Conservation (phyloP, 64 coral and sea anemone genomes). For the Montipora cactus region DNA sequence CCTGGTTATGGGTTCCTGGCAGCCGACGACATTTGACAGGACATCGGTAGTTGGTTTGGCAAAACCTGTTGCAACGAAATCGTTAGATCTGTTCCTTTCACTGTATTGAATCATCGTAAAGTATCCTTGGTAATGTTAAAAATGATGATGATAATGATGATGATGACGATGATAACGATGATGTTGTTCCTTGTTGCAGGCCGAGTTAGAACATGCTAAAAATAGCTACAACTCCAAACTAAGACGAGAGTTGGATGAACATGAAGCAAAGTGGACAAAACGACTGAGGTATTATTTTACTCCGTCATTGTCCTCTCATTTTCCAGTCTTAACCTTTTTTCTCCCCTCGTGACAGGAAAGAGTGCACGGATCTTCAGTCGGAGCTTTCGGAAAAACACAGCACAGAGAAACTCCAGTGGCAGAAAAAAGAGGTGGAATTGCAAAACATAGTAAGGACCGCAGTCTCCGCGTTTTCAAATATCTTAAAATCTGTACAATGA, state of each 20-base stretch:
- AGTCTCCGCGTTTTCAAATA: too few relatives aligned
- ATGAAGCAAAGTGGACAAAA: constrained; percentile 74
- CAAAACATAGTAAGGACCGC: constrained; percentile 57
- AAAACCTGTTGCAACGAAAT: too few relatives aligned
- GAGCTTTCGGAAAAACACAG: constrained; percentile 58
- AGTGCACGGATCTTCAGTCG: constrained; percentile 70
- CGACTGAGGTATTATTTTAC: constrained; percentile 48
- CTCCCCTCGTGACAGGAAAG: constrained; percentile 34
- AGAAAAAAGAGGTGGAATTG: constrained; percentile 68
- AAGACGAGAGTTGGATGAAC: constrained; percentile 47
- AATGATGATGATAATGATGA: too few relatives aligned
- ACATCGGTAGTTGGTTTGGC: too few relatives aligned
- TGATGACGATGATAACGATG: too few relatives aligned
- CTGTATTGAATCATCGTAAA: too few relatives aligned
- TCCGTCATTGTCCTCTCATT: neutral
- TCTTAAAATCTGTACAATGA: too few relatives aligned
- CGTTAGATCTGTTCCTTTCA: neutral
- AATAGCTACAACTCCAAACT: constrained; percentile 37
- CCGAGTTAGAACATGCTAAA: constrained; percentile 49
- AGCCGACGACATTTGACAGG: neutral
- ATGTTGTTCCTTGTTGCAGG: constrained; percentile 12
- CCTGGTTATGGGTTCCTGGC: neutral
- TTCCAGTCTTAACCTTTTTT: neutral
- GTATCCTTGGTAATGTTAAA: too few relatives aligned
- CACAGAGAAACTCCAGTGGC: constrained; percentile 66